phyloP scores from a whole-genome alignment of 2,113 vertebrate species.

The Garra rufa region DNA sequence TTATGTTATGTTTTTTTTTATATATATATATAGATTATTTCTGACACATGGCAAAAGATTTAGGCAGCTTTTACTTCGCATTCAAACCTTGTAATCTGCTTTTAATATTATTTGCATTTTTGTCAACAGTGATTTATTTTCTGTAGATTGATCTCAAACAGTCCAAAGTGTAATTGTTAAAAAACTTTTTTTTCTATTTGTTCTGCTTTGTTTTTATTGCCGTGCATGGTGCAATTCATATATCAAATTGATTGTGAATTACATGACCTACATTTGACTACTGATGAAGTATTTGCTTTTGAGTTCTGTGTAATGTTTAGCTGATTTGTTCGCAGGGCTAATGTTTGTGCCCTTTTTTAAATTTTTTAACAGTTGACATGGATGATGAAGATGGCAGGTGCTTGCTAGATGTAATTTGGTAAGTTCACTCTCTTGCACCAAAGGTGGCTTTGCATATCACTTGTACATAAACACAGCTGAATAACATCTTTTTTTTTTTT shows the following conservation, averaged over 20 bases:
- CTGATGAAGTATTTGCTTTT: background rate
- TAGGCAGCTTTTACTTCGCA: background rate
- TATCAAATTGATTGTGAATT: background rate
- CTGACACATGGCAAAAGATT: background rate
- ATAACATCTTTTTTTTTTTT: conserved; percentile 21
- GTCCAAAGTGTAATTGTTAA: background rate
- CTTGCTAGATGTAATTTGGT: conserved; percentile 99
- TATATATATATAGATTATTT: background rate
- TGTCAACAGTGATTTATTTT: background rate
- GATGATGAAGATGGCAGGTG: conserved; percentile 99
- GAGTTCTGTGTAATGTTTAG: background rate
- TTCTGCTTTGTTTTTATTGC: background rate
- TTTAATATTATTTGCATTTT: background rate
- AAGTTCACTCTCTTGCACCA: conserved; percentile 64
- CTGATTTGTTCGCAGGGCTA: background rate
- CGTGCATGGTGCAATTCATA: too few species aligned
- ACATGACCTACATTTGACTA: background rate
- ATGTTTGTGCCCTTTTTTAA: background rate
- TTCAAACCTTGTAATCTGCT: background rate
- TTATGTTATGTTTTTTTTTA: background rate
- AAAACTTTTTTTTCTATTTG: background rate
- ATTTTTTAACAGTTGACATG: conserved; percentile 94
- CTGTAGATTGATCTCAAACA: background rate
- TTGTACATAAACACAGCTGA: conserved; percentile 25
- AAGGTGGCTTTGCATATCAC: background rate